A percentile compares a stretch with the other conserved stretches of the same genome.
Conservation (phyloP, 2,113 vertebrate genomes). For the Syngnathus floridae region DNA sequence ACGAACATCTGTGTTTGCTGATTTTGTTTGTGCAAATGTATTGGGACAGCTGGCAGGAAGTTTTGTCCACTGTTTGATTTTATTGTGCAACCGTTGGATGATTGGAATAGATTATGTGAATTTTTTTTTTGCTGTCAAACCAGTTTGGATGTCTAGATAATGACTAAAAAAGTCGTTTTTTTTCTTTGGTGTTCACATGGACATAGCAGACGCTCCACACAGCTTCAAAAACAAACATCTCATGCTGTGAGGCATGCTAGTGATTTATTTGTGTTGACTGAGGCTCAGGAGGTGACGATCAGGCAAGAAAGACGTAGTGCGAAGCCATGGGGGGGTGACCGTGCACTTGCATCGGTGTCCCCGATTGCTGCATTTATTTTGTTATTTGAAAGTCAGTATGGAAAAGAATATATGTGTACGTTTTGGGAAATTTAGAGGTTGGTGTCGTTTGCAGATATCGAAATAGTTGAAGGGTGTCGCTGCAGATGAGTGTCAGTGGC, state of each 20-base stretch:
- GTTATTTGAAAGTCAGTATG: not conserved
- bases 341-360: constrained; percentile 9
- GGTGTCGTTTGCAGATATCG: constrained; percentile 7
- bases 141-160: no score
- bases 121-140: not conserved
- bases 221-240: constrained; percentile 9
- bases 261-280: constrained; percentile 67
- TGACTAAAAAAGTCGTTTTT: no score
- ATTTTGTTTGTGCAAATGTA: not conserved
- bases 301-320: constrained; percentile 37
- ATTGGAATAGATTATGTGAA: no score
- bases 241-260: constrained; percentile 40
- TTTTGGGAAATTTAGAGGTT: not conserved
- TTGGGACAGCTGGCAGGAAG: not conserved
- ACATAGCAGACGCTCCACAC: constrained; percentile 2
- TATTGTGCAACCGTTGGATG: no score
- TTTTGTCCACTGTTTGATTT: no score
- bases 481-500: constrained; percentile 26
- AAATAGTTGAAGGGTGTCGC: constrained; percentile 14
- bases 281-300: constrained; percentile 59
- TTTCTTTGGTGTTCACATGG: constrained; percentile 5
- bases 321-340: not conserved
- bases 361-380: not conserved
- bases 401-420: not conserved
- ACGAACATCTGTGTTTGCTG: not conserved